Percentiles rank a stretch among this genome's conserved stretches.
phyloP scores from a whole-genome alignment of 2,888 invertebrate genomes.

The Helleia helle region DNA sequence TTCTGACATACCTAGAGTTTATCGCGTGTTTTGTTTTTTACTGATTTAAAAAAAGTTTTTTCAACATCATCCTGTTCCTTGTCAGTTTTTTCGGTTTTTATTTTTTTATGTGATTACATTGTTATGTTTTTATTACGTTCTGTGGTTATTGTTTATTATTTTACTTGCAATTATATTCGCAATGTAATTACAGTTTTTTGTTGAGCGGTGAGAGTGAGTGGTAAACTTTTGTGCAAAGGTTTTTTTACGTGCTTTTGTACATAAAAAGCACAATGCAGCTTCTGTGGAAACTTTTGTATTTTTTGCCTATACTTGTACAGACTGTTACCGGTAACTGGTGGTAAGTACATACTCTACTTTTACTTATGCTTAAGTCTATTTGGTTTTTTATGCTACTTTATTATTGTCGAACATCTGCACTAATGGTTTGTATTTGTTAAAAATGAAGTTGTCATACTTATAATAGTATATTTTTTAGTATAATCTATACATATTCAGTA shows the following conservation, averaged over 20 bases:
- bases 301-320: constrained; percentile 45
- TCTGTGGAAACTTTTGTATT: constrained; percentile 55
- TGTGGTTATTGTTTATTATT: constrained; percentile 46
- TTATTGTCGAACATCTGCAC: too few relatives aligned
- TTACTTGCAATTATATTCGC: constrained; percentile 30
- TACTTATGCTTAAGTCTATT: neutral
- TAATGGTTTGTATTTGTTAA: too few relatives aligned
- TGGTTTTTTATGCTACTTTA: too few relatives aligned
- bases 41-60: constrained; percentile 28
- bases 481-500: too few relatives aligned
- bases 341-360: constrained; percentile 39
- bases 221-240: constrained; percentile 31
- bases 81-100: constrained; percentile 40
- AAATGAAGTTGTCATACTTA: too few relatives aligned
- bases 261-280: constrained; percentile 52
- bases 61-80: too few relatives aligned
- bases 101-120: constrained; percentile 40
- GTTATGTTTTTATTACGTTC: constrained; percentile 39
- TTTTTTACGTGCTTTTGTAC: constrained; percentile 28
- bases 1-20: constrained; percentile 21
- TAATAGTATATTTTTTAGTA: too few relatives aligned
- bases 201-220: constrained; percentile 24
- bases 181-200: constrained; percentile 32
- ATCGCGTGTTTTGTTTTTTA: constrained; percentile 33
- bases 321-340: constrained; percentile 60